These are phyloP conservation scores for Suncus etruscus DNA, from an alignment of 2,113 vertebrate species.

Conservation along the genomic window DNA sequence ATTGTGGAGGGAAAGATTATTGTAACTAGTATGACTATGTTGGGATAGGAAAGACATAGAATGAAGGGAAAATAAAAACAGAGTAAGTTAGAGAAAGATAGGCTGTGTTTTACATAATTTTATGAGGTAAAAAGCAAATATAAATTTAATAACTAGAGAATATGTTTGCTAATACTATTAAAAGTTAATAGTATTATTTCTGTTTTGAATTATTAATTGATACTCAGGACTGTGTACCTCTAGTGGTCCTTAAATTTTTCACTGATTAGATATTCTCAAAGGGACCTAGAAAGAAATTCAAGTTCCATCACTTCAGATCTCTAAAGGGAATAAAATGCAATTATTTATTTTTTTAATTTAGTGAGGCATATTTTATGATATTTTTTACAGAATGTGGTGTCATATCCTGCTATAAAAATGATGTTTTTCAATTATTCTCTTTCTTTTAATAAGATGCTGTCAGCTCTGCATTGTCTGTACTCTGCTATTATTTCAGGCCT, in stretches of 20 bases:
- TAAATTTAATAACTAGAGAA: not conserved
- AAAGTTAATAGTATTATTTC: not conserved
- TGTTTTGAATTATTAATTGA: not conserved
- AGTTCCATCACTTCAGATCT: not conserved
- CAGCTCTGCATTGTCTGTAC: not conserved
- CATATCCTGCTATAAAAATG: not conserved
- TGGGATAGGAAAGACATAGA: not conserved
- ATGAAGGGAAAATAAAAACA: not conserved
- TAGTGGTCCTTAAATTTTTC: not conserved
- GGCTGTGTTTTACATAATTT: not conserved
- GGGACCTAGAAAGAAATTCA: not conserved
- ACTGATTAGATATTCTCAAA: not conserved
- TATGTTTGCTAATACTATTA: not conserved
- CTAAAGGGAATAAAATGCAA: slow-evolving; percentile 25
- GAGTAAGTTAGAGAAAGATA: not conserved
- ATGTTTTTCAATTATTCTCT: slow-evolving; percentile 39
- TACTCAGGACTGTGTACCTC: not conserved
- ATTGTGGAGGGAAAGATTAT: not conserved
- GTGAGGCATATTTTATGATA: not conserved
- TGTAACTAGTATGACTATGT: not conserved
- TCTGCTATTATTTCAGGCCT: not conserved
- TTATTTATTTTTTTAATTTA: not conserved
- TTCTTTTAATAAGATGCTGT: not conserved
- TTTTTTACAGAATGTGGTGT: not conserved
- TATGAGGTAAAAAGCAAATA: not conserved